A percentile compares a stretch with the other conserved stretches of the same genome.
phyloP scores from a whole-genome alignment of 2,888 invertebrate species.

The Eupithecia tripunctaria region DNA sequence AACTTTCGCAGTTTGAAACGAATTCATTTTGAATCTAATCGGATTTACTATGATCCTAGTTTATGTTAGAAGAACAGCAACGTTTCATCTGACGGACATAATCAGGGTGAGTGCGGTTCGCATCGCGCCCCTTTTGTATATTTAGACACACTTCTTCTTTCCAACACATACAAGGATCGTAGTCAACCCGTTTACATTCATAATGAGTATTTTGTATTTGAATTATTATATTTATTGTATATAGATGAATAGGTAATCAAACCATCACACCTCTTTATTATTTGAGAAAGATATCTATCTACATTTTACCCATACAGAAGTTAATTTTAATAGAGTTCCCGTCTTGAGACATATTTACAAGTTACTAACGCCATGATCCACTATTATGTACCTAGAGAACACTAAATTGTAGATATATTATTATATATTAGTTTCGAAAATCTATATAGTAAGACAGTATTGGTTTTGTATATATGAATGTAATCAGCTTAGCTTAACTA shows the following conservation, averaged over 20 bases:
- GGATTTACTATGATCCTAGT: no score
- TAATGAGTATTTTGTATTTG: neutral
- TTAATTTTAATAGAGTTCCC: neutral
- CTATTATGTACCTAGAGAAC: neutral
- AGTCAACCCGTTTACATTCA: no score
- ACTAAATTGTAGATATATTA: neutral
- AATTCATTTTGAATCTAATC: no score
- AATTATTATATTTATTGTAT: neutral
- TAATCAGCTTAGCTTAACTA: neutral
- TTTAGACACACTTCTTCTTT: no score
- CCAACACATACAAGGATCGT: no score
- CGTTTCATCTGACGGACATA: no score
- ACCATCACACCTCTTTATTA: neutral
- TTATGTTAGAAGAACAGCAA: no score
- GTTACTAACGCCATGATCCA: neutral
- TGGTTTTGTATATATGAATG: neutral
- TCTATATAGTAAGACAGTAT: neutral
- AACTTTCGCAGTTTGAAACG: no score
- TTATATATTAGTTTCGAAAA: neutral
- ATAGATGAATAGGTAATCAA: neutral
- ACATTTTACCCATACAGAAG: neutral
- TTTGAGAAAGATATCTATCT: neutral
- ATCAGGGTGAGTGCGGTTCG: no score
- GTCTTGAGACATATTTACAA: neutral
- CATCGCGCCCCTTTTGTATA: no score